Base-by-base conservation (phyloP, 2,888 invertebrate genomes). In the Ichneumon xanthorius region DNA sequence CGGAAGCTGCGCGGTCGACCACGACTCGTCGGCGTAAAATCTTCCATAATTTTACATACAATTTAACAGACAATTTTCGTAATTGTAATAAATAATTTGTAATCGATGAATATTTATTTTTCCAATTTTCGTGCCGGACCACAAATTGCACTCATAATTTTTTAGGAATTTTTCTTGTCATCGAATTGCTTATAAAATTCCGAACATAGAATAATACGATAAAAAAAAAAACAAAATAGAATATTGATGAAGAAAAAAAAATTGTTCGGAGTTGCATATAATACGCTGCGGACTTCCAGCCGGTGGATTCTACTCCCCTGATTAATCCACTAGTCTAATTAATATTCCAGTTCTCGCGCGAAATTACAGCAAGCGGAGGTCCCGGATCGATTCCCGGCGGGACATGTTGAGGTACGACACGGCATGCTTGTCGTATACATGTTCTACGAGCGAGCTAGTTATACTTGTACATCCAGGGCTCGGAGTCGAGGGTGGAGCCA, bases 261-360 rank as follows among this genome's bases (percentile, higher is more conserved):
- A 11, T 61, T 61, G 26, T 26, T 61, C 16, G 6, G 33, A 4
- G 26, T 30, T 33, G 16, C 26, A 33, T 61, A 33, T 30, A 61
- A 61, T n/a, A 61, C 61, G 16, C 61, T 61, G 30, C 61, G 61
- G 61, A 61, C 61, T 30, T 61, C 16, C n/a, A 16, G 30, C 40
- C 50, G 19, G 45, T 63, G 72, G 48, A 72, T 33, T 63, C 37
- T 63, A 72, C 33, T 65, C 80, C 40, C 26, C 30, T 71, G 71
- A 72, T 80, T 80, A 80, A 72, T 80, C 80, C 80, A 72, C 63
- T 58, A 61, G 55, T 48, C 80, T 86, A 83, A 63, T 86, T 86
- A 86, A 86, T 83, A 86, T 86, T 86, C 83, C 58, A 67, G 73
- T 73, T 83, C 83, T 80, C 83, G 83, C 79, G 82, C 77, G 82